phyloP scores from a whole-genome alignment of 2,113 vertebrate genomes.

The Hippoglossus stenolepis region DNA sequence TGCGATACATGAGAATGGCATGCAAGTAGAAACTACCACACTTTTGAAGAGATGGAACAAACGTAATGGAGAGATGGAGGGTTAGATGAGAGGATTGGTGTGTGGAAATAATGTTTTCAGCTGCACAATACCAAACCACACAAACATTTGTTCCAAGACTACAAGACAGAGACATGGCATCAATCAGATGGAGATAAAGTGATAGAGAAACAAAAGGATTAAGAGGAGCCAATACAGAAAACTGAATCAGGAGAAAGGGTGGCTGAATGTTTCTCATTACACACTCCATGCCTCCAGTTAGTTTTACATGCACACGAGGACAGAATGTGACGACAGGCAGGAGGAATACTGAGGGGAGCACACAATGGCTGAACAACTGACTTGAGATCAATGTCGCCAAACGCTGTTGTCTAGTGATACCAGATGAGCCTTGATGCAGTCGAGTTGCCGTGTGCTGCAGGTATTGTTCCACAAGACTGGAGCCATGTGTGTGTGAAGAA shows the following conservation, averaged over 20 bases:
- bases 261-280: slow-evolving; percentile 30
- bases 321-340: slow-evolving; percentile 9
- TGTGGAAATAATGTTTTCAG: background rate
- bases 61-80: background rate
- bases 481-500: slow-evolving; percentile 50
- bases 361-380: slow-evolving; percentile 11
- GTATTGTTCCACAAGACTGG: slow-evolving; percentile 46
- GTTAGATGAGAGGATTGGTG: slow-evolving; percentile 8
- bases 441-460: slow-evolving; percentile 24
- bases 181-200: background rate
- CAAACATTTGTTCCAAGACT: background rate
- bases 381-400: slow-evolving; percentile 27
- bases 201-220: background rate
- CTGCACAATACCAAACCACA: background rate
- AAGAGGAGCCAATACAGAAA: background rate
- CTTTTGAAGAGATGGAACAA: background rate
- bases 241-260: background rate
- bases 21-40: slow-evolving; percentile 40
- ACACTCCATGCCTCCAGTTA: slow-evolving; percentile 19
- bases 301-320: slow-evolving; percentile 30
- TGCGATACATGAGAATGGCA: slow-evolving; percentile 38
- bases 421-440: slow-evolving; percentile 47
- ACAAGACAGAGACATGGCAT: slow-evolving; percentile 1
- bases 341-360: slow-evolving; percentile 10
- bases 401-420: slow-evolving; percentile 25